Conservation (phyloP, 2,888 invertebrate species). For the Congeria kusceri region DNA sequence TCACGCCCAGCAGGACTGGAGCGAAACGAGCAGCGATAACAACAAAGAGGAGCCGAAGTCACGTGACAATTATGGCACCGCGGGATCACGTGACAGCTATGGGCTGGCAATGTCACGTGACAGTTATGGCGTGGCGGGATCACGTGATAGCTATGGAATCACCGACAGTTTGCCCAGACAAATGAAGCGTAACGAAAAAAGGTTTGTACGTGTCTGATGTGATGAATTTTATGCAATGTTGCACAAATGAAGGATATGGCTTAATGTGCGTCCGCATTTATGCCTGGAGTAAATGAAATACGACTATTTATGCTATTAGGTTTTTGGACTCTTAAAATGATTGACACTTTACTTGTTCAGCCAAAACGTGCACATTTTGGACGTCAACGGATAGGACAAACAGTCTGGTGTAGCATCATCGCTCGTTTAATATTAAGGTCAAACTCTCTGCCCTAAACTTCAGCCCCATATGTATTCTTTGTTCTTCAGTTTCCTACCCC, state of each 20-base stretch:
- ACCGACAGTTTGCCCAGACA: conserved; percentile 39
- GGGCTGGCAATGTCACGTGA: conserved; percentile 44
- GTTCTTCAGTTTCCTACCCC: no score
- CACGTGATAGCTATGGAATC: conserved; percentile 39
- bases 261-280: no score
- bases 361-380: no score
- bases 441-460: no score
- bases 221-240: not conserved
- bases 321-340: no score
- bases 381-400: no score
- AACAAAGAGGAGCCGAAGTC: conserved; percentile 48
- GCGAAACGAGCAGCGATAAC: conserved; percentile 71
- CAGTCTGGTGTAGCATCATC: no score
- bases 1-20: conserved; percentile 60
- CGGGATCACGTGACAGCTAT: conserved; percentile 37
- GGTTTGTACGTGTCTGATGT: conserved; percentile 14
- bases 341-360: no score
- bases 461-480: no score
- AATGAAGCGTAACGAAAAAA: conserved; percentile 28
- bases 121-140: conserved; percentile 42
- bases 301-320: no score
- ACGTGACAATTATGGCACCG: conserved; percentile 52
- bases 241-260: not conserved
- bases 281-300: no score
- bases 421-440: no score